phyloP scores from a whole-genome alignment of 2,888 invertebrate species.

The Dynastes grantii region DNA sequence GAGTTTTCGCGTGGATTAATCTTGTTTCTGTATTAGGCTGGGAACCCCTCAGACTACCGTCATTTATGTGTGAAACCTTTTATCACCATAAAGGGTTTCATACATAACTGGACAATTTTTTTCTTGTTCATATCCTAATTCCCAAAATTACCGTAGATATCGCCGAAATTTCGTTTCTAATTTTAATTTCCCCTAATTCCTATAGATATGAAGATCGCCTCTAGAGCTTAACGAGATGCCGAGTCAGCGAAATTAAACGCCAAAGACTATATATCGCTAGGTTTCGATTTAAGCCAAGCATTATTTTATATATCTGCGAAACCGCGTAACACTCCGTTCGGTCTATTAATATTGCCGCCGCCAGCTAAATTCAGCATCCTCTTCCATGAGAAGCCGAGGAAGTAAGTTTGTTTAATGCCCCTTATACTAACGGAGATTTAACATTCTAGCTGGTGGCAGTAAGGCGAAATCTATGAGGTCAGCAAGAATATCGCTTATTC shows the following conservation, averaged over 20 bases:
- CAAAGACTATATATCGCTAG: background rate
- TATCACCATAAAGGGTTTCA: too few relatives aligned
- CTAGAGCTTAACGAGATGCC: background rate
- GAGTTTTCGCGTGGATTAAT: too few relatives aligned
- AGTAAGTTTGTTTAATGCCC: constrained; percentile 19
- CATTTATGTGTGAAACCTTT: too few relatives aligned
- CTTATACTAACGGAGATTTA: constrained; percentile 8
- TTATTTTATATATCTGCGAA: constrained; percentile 18
- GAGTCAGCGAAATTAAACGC: constrained; percentile 8
- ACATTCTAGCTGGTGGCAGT: constrained; percentile 13
- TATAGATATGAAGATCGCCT: background rate
- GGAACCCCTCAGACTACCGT: too few relatives aligned
- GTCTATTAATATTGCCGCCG: constrained; percentile 14
- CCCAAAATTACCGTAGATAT: background rate
- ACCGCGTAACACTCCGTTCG: constrained; percentile 18
- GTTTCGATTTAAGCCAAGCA: constrained; percentile 13
- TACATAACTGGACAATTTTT: too few relatives aligned
- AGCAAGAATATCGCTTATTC: constrained; percentile 21
- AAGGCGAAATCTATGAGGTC: constrained; percentile 19
- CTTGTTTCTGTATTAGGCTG: too few relatives aligned
- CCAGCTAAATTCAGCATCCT: constrained; percentile 3
- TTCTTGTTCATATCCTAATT: too few relatives aligned
- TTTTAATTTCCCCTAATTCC: background rate
- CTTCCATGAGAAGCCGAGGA: background rate
- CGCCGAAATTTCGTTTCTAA: background rate